phyloP scores from a whole-genome alignment of 2,888 invertebrate genomes.

The Eumacrocentrus americanus region DNA sequence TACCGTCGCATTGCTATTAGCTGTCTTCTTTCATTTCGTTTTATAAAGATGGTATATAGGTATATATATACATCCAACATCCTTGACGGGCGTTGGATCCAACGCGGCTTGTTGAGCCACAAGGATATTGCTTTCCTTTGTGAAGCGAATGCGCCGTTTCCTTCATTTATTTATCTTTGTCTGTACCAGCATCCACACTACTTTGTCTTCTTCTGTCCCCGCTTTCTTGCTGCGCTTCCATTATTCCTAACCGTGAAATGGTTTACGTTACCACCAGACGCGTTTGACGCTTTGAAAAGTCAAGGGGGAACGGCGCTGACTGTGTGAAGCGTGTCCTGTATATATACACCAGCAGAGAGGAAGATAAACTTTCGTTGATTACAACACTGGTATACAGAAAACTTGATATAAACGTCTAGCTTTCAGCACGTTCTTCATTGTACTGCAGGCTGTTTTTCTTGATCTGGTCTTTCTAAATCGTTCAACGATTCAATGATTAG shows the following conservation, averaged over 20 bases:
- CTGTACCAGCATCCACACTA: constrained; percentile 34
- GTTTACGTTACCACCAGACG: constrained; percentile 45
- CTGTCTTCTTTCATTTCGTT: no score
- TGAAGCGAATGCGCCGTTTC: constrained; percentile 46
- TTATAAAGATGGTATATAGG: background rate
- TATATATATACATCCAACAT: background rate
- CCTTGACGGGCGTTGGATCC: constrained; percentile 2
- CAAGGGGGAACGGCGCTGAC: background rate
- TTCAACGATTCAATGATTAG: no score
- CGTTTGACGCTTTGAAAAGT: constrained; percentile 36
- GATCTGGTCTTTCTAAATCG: background rate
- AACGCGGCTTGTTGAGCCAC: constrained; percentile 31
- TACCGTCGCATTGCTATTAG: no score
- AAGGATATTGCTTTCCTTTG: constrained; percentile 56
- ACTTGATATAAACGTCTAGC: background rate
- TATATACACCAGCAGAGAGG: background rate
- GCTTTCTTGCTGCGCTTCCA: constrained; percentile 27
- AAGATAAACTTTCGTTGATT: no score
- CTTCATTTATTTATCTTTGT: constrained; percentile 56
- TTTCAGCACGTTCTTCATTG: background rate
- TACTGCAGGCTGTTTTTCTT: background rate
- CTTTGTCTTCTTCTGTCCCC: constrained; percentile 9
- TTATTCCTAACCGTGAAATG: constrained; percentile 35
- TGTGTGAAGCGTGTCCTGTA: background rate
- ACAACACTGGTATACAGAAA: background rate